Evolutionary conservation across 2,797 vertebrate genomes (phyloP), one percentile per base, ranked within the genome.

Genomic region (Amblyopsis hoosieri): DNA sequence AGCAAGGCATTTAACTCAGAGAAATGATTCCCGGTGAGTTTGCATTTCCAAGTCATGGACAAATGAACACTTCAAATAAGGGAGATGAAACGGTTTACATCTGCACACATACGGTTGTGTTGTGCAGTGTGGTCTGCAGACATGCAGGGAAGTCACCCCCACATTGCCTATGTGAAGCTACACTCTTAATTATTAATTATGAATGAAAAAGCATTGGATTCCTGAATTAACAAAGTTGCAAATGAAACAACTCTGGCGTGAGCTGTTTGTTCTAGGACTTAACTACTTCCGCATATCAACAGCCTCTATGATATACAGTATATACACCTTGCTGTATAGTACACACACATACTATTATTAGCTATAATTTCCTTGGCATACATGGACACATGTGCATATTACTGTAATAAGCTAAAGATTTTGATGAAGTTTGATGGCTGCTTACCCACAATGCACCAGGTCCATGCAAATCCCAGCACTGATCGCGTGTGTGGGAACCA

Each of bases 131-230:
- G 19, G 37, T 64, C 71, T 66, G 54, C 45, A 52, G 54, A 42
- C n/a, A 4, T 79, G 78, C 77, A 76, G 23, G 9, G 74, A 78
- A 82, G 70, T 19, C 1, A 19, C 67, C 47, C 60, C 69, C 60
- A 67, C 60, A 60, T 79, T 67, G 63, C n/a, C 60, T 70, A 65
- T 60, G 64, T 63, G 80, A 84, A 23, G 19, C 19, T 23, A 74
- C 58, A 74, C 63, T 76, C 78, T 51, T n/a, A 46, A 33, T 23
- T 46, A 14, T 90, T 61, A 89, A 89, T 90, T 81, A 91, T 91
- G 89, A 62, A 91, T 85, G 62, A 69, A 45, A 46, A 49, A 49
- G 15, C 67, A 90, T 80, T 72, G 86, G 90, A 89, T 89, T 78
- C 68, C 83, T 86, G 71, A 91, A 89, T 87, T 83, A 84, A 66